Percentiles rank a stretch among this genome's conserved stretches.
Conservation (phyloP, 2,888 invertebrate species). For the Lithophane leautieri region DNA sequence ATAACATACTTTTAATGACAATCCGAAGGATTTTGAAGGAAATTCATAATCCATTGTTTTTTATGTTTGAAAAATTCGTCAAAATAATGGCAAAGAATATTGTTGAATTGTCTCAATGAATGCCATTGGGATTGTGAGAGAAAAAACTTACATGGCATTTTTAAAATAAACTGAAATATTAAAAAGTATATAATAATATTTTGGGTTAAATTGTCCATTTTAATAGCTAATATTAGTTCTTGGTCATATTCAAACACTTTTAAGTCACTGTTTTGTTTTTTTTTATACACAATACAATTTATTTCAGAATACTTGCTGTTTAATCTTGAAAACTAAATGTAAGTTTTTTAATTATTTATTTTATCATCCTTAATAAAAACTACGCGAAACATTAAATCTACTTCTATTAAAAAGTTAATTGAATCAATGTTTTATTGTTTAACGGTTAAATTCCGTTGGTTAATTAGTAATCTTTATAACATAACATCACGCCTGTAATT, state of each 20-base stretch:
- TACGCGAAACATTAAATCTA: conserved; percentile 3
- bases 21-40: not conserved
- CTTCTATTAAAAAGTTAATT: conserved; percentile 48
- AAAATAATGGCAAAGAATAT: not conserved
- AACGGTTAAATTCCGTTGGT: not conserved
- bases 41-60: not conserved
- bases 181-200: not conserved
- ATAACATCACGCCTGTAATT: too few relatives aligned
- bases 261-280: not conserved
- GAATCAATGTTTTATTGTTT: conserved; percentile 33
- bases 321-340: not conserved
- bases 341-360: not conserved
- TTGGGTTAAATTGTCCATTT: conserved; percentile 14
- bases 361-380: not conserved
- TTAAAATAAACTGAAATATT: not conserved
- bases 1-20: not conserved
- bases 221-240: not conserved
- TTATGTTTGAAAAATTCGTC: not conserved
- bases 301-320: not conserved
- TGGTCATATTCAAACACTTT: not conserved
- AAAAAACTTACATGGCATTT: conserved; percentile 29
- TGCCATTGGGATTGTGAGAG: not conserved
- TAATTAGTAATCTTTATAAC: not conserved
- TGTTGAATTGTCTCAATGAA: not conserved
- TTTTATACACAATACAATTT: not conserved